Evolutionary conservation across 2,888 invertebrate genomes (phyloP).

Genomic region (Lamellibrachia columna): DNA sequence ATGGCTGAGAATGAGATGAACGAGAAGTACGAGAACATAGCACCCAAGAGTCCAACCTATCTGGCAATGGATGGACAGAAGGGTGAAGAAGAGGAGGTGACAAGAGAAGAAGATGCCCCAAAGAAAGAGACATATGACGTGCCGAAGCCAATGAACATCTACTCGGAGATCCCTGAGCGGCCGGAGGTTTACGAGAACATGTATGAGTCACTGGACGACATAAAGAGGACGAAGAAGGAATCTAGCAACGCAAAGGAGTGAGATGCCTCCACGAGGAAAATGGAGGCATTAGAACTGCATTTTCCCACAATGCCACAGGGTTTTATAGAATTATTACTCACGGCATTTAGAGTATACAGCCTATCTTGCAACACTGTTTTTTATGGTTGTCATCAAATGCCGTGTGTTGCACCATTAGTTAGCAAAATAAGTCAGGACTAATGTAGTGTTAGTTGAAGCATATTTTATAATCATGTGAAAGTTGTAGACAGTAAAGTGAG

Average conservation of each 20-base stretch:
- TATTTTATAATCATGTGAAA: no score
- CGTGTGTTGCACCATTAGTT: no score
- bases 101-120: neutral
- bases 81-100: neutral
- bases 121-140: neutral
- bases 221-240: neutral
- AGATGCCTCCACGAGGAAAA: neutral
- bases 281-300: neutral
- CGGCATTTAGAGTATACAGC: neutral
- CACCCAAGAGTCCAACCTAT: neutral
- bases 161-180: slow-evolving; percentile 5
- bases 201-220: neutral
- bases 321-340: neutral
- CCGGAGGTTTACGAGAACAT: neutral
- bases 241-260: neutral
- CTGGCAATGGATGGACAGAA: neutral
- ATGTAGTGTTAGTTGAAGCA: no score
- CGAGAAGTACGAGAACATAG: neutral
- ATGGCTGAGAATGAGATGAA: neutral
- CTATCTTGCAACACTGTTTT: neutral
- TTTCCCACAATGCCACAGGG: neutral
- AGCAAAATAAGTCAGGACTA: no score
- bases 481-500: no score
- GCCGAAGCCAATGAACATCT: neutral
- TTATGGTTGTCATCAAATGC: neutral